Conservation (phyloP, 2,888 invertebrate genomes). For the Molorchus minor region DNA sequence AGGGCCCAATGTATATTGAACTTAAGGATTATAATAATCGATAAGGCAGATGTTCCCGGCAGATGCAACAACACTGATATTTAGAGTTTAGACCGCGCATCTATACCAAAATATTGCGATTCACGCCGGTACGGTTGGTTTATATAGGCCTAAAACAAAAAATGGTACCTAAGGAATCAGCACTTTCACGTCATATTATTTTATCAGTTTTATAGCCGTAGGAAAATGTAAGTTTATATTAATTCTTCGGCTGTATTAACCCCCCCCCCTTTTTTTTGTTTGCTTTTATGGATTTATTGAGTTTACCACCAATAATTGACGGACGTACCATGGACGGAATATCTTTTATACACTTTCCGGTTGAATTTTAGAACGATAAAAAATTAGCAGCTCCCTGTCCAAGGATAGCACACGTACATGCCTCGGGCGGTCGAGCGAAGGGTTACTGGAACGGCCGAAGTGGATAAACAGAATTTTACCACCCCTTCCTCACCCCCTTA, state of each 20-base stretch:
- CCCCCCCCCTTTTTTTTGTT: too few relatives aligned
- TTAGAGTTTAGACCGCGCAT: slow-evolving; percentile 50
- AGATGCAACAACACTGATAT: slow-evolving; percentile 49
- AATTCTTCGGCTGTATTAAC: too few relatives aligned
- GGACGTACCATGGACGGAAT: too few relatives aligned
- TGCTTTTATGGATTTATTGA: too few relatives aligned
- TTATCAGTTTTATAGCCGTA: too few relatives aligned
- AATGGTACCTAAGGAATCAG: too few relatives aligned
- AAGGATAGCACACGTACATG: slow-evolving; percentile 16
- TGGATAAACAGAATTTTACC: slow-evolving; percentile 35
- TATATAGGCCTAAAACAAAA: too few relatives aligned
- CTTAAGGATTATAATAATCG: slow-evolving; percentile 27
- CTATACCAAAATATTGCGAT: slow-evolving; percentile 51
- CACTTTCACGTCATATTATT: too few relatives aligned
- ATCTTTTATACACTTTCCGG: too few relatives aligned
- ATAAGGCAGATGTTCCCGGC: slow-evolving; percentile 50
- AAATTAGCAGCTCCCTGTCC: neutral
- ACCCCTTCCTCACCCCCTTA: slow-evolving; percentile 1
- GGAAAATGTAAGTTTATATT: too few relatives aligned
- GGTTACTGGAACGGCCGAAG: slow-evolving; percentile 35
- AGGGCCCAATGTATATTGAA: slow-evolving; percentile 2
- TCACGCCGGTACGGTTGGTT: too few relatives aligned
- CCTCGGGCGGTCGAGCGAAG: slow-evolving; percentile 30
- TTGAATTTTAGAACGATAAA: neutral
- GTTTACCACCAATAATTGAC: too few relatives aligned